phyloP scores from a whole-genome alignment of 2,888 invertebrate genomes.

The Tetragonula carbonaria region DNA sequence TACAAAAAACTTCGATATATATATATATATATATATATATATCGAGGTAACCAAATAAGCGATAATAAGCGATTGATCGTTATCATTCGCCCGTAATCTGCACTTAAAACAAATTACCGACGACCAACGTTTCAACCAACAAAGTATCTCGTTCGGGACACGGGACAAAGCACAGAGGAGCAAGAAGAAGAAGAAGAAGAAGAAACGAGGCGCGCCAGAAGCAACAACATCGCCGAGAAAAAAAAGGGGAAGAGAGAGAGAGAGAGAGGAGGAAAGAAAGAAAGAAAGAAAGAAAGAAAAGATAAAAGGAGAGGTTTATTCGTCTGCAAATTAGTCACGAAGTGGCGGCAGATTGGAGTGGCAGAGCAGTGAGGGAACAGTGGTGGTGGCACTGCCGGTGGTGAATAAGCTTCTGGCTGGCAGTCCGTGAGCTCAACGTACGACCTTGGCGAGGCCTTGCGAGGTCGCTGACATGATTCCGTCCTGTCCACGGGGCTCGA shows the following conservation, averaged over 20 bases:
- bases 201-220: neutral
- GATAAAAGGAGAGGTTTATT: constrained; percentile 64
- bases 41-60: neutral
- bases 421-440: constrained; percentile 80
- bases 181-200: neutral
- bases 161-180: neutral
- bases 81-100: neutral
- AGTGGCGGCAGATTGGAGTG: constrained; percentile 64
- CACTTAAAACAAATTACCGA: neutral
- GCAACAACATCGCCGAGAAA: neutral
- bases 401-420: constrained; percentile 72
- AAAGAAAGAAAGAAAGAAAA: neutral
- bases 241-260: neutral
- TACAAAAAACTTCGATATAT: no score
- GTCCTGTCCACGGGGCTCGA: constrained; percentile 66
- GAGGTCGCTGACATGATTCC: constrained; percentile 83
- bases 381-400: constrained; percentile 61
- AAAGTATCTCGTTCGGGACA: neutral
- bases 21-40: neutral
- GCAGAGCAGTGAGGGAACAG: constrained; percentile 31
- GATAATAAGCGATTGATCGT: neutral
- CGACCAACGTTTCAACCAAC: neutral
- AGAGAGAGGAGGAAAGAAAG: neutral
- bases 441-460: constrained; percentile 83
- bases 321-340: constrained; percentile 81